Evolutionary conservation across 2,113 vertebrate species (phyloP).

Genomic region (Arizona elegans): DNA sequence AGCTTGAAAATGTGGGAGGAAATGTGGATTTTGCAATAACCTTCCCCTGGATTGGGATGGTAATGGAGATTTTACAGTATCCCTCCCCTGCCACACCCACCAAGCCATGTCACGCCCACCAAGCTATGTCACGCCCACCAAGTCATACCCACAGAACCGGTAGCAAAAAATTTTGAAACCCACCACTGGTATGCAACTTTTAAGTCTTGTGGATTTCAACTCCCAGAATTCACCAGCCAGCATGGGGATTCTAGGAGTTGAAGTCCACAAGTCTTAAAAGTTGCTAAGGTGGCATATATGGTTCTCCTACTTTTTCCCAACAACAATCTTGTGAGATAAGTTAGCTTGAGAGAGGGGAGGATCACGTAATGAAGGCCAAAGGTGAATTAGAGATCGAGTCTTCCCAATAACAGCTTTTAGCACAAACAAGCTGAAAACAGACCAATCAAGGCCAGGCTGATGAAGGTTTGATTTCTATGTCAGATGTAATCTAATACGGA

Average conservation of each 20-base stretch:
- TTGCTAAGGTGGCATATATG: not conserved
- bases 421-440: not conserved
- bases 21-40: no score
- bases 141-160: no score
- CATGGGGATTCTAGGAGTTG: not conserved
- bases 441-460: not conserved
- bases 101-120: no score
- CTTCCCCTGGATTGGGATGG: no score
- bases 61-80: no score
- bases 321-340: not conserved
- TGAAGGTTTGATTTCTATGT: not conserved
- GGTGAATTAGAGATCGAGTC: not conserved
- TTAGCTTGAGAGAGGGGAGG: not conserved
- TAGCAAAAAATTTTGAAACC: no score
- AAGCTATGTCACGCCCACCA: no score
- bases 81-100: no score
- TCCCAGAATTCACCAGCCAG: not conserved
- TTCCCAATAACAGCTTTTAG: not conserved
- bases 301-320: not conserved
- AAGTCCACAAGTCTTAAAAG: not conserved
- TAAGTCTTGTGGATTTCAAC: not conserved
- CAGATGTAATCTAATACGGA: not conserved
- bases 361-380: not conserved
- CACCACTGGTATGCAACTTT: not conserved
- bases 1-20: no score